A percentile compares a stretch with the other conserved stretches of the same genome.
Evolutionary conservation across 2,797 vertebrate genomes (phyloP).

Genomic region (Scomberomorus guttatus): DNA sequence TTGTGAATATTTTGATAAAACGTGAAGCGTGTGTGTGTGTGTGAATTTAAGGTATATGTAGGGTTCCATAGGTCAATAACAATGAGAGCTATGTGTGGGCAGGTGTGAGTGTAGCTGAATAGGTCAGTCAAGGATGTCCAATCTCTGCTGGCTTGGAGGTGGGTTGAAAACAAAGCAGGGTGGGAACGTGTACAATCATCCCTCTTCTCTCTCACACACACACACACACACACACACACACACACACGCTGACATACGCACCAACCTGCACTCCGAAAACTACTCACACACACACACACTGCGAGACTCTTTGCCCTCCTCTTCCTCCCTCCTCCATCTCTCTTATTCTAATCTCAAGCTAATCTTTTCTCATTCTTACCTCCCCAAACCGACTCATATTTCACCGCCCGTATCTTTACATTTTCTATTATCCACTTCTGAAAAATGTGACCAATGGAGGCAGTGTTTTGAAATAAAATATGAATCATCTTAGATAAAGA

Average conservation of each 20-base stretch:
- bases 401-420: slow-evolving; percentile 85
- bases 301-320: slow-evolving; percentile 70
- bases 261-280: slow-evolving; percentile 57
- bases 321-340: slow-evolving; percentile 79
- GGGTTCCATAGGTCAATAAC: slow-evolving; percentile 42
- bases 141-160: slow-evolving; percentile 46
- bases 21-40: background rate
- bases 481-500: slow-evolving; percentile 85
- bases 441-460: slow-evolving; percentile 83
- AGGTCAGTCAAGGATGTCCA: slow-evolving; percentile 68
- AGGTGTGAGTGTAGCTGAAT: slow-evolving; percentile 47
- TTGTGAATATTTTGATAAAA: slow-evolving; percentile 29
- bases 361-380: slow-evolving; percentile 86
- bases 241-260: slow-evolving; percentile 39
- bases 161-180: slow-evolving; percentile 70
- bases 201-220: slow-evolving; percentile 48
- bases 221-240: slow-evolving; percentile 24
- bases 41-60: slow-evolving; percentile 18
- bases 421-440: slow-evolving; percentile 86
- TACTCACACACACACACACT: slow-evolving; percentile 57
- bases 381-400: slow-evolving; percentile 85
- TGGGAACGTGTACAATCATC: slow-evolving; percentile 69
- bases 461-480: slow-evolving; percentile 83
- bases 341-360: slow-evolving; percentile 86
- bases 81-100: slow-evolving; percentile 49